Evolutionary conservation across 2,113 vertebrate genomes (phyloP), one percentile per base, ranked within the genome.

Genomic region (Paramisgurnus dabryanus): DNA sequence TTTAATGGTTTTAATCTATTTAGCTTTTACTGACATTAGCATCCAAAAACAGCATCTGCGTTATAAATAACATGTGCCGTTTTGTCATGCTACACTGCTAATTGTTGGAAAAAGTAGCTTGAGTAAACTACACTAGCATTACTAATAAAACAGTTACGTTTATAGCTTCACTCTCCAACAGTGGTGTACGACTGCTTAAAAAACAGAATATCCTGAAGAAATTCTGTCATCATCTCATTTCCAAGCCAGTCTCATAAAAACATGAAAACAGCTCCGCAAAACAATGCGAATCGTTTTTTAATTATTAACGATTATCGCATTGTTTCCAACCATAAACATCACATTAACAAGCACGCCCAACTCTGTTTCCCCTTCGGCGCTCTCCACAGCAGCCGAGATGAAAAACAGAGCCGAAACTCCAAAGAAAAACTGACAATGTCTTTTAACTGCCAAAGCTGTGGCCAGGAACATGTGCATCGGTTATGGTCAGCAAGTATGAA

Each of bases 401-500:
- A 64, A 71, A 76, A 76, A 76, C 67, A 79, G 68, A 50, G 41
- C 7, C 43, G 1, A 22, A 81, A 61, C 80, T 78, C 67, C 55
- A 66, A 60, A 69, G 43, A 49, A 76, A 66, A 65, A 66, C 58
- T 72, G 72, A 80, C 67, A 74, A 78, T 80, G 61, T 55, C 67
- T 72, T 79, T 43, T 27, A 49, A 40, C n/a, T 80, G 80, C 80
- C 80, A 85, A 63, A 75, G 67, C 17, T 10, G 66, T 50, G 67
- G 80, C 63, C 67, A 82, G 84, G 77, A 82, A 82, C 77, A 80
- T 80, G 65, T 60, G 80, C 80, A 80, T 80, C 74, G 80, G 67
- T 85, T 80, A 71, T 82, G 83, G 80, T 85, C 80, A 82, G 80
- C 22, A 61, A 76, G 65, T 40, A 67, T 85, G 80, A 85, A 85